A percentile compares a stretch with the other conserved stretches of the same genome.
Evolutionary conservation across 1,140 invertebrate species (phyloP).

Genomic region (Bombus confusus): DNA sequence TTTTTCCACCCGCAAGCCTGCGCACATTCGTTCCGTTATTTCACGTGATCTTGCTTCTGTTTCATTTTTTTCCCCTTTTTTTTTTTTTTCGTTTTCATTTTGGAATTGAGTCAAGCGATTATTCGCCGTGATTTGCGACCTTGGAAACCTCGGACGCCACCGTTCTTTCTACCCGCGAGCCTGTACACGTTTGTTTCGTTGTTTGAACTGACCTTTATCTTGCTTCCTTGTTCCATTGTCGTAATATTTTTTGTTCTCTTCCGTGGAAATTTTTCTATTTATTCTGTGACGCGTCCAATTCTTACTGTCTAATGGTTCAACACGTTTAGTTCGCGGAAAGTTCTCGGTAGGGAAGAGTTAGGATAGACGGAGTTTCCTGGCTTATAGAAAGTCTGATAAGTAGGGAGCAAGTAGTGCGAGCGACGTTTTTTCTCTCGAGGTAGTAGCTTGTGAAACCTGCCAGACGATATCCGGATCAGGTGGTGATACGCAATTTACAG

Average conservation of each 20-base stretch:
- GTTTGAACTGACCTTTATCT: background rate
- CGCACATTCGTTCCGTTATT: background rate
- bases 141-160: background rate
- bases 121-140: slow-evolving; percentile 14
- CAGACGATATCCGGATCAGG: slow-evolving; percentile 41
- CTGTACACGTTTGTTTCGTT: background rate
- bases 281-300: background rate
- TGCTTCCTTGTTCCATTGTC: too few species aligned
- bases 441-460: slow-evolving; percentile 19
- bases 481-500: slow-evolving; percentile 34
- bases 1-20: background rate
- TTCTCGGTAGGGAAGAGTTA: background rate
- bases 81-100: too few species aligned
- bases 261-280: background rate
- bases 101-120: too few species aligned
- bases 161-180: background rate
- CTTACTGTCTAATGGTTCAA: background rate
- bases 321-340: background rate
- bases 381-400: slow-evolving; percentile 23
- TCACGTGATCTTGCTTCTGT: too few species aligned
- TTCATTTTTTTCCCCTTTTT: background rate
- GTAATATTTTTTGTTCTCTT: background rate
- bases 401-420: background rate
- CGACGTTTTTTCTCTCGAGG: background rate
- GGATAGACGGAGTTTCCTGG: background rate